A percentile compares a stretch with the other conserved stretches of the same genome.
phyloP scores from a whole-genome alignment of 2,113 vertebrate species.

The Entelurus aequoreus region DNA sequence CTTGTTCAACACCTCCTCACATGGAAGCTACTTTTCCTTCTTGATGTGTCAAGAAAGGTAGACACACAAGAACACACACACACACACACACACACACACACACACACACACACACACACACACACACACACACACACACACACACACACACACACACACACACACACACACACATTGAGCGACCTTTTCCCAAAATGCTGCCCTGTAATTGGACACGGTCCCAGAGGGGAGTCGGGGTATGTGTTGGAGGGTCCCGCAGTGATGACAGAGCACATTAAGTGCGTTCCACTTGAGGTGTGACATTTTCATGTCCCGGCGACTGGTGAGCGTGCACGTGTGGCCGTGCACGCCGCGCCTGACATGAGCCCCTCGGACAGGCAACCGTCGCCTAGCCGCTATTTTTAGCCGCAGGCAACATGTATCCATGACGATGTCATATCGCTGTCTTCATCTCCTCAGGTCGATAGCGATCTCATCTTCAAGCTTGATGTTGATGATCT shows the following conservation, averaged over 20 bases:
- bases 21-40: too few species aligned
- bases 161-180: slow-evolving; percentile 3
- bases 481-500: too few species aligned
- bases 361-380: background rate
- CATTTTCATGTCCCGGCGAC: slow-evolving; percentile 33
- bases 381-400: background rate
- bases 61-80: background rate
- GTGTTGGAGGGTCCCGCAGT: slow-evolving; percentile 1
- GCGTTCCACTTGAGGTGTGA: slow-evolving; percentile 39
- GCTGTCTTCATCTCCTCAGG: too few species aligned
- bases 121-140: slow-evolving; percentile 7
- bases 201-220: slow-evolving; percentile 48
- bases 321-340: slow-evolving; percentile 4
- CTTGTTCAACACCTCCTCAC: too few species aligned
- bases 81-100: slow-evolving; percentile 16
- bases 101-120: slow-evolving; percentile 20
- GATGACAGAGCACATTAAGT: slow-evolving; percentile 23
- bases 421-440: background rate
- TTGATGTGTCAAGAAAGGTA: too few species aligned
- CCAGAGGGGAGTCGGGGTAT: slow-evolving; percentile 18
- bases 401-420: background rate
- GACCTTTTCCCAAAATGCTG: slow-evolving; percentile 53
- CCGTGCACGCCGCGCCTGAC: background rate
- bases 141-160: slow-evolving; percentile 12
- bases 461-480: too few species aligned